Percentiles rank a stretch among this genome's conserved stretches.
Conservation (phyloP, 2,888 invertebrate genomes). For the Caenorhabditis imperialis region DNA sequence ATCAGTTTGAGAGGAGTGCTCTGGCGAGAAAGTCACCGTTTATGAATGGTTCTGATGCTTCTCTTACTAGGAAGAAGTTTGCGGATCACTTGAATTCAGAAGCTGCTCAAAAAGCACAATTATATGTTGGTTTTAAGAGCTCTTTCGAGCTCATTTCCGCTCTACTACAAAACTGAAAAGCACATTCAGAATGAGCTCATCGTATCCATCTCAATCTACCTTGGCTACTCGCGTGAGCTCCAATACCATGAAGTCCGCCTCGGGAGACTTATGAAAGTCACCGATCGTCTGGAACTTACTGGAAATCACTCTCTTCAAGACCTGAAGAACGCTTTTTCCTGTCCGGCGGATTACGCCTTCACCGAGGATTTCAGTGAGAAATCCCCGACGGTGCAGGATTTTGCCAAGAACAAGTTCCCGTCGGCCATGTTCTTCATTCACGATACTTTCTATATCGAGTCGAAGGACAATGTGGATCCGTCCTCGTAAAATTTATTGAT, state of each 20-base stretch:
- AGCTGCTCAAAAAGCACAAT: no score
- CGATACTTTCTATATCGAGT: constrained; percentile 87
- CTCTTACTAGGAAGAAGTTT: no score
- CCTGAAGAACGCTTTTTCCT: constrained; percentile 86
- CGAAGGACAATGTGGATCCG: no score
- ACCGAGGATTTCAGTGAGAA: constrained; percentile 78
- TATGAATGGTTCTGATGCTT: no score
- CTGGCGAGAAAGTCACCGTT: constrained; percentile 42
- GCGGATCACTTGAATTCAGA: no score
- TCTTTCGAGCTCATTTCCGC: no score
- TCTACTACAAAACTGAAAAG: background rate
- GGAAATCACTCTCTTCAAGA: constrained; percentile 84
- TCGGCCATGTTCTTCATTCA: constrained; percentile 87
- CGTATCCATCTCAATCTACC: constrained; percentile 56
- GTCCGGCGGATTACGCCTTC: constrained; percentile 83
- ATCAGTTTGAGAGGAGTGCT: constrained; percentile 37
- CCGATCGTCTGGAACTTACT: constrained; percentile 83
- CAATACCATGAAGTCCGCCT: constrained; percentile 62
- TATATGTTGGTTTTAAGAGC: no score
- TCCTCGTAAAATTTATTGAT: no score
- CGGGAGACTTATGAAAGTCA: constrained; percentile 71
- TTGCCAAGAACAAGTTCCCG: constrained; percentile 82
- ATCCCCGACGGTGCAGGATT: constrained; percentile 42
- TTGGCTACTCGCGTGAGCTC: constrained; percentile 64
- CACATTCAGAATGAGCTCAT: constrained; percentile 57